Percentiles rank a stretch among this genome's conserved stretches.
Conservation (phyloP, 2,797 vertebrate genomes). For the Tolypeutes matacus region DNA sequence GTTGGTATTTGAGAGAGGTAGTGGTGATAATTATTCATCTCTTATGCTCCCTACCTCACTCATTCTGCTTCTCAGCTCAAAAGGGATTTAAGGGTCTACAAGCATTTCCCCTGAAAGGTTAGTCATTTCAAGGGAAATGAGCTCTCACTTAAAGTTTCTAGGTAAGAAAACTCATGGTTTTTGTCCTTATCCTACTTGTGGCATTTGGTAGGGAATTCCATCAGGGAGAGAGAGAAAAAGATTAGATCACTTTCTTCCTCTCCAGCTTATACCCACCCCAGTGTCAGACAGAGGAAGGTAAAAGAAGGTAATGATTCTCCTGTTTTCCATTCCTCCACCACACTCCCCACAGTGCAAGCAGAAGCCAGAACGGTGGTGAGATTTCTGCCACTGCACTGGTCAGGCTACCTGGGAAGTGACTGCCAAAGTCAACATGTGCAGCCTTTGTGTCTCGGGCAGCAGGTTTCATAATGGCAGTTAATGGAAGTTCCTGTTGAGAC, state of each 20-base stretch:
- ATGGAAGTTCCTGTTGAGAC: slow-evolving; percentile 46
- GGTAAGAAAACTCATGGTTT: neutral
- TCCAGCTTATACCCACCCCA: neutral
- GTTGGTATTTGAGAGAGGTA: neutral
- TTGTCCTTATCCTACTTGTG: neutral
- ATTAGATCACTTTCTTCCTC: neutral
- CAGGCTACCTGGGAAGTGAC: neutral
- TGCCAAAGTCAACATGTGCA: slow-evolving; percentile 38
- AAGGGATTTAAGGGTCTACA: neutral
- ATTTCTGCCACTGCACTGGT: neutral
- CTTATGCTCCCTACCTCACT: neutral
- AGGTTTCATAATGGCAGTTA: slow-evolving; percentile 1
- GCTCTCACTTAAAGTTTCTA: neutral
- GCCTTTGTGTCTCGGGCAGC: slow-evolving; percentile 48
- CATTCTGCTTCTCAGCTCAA: neutral
- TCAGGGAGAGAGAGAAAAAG: neutral
- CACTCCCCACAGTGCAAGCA: neutral
- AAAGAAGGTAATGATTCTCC: neutral
- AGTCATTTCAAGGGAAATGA: neutral
- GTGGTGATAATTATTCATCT: neutral
- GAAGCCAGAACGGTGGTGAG: neutral
- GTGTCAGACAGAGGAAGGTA: neutral
- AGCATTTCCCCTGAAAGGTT: neutral
- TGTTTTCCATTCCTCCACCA: neutral
- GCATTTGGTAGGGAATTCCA: neutral